Evolutionary conservation across 2,113 vertebrate species (phyloP).

Genomic region (Pleuronectes platessa): DNA sequence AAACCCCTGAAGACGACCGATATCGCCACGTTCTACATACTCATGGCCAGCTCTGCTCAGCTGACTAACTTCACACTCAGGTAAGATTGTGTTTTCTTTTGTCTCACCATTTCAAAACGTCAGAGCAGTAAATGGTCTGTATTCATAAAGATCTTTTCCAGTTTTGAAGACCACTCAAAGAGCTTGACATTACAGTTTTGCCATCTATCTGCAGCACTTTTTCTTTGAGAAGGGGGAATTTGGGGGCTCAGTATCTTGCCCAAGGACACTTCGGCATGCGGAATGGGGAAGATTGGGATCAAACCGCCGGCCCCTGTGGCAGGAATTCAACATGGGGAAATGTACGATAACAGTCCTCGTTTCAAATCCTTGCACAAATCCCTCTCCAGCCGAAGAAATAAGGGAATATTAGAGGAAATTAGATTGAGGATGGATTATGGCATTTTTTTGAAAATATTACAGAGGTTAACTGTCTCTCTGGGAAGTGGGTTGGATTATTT

Average conservation of each 20-base stretch:
- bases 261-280: too few species aligned
- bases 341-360: slow-evolving; percentile 18
- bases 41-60: slow-evolving; percentile 85
- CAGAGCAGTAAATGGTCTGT: too few species aligned
- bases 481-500: slow-evolving; percentile 58
- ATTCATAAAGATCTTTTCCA: too few species aligned
- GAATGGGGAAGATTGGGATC: too few species aligned
- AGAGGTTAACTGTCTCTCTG: slow-evolving; percentile 43
- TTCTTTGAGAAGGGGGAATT: too few species aligned
- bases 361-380: slow-evolving; percentile 40
- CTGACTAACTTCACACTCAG: slow-evolving; percentile 90
- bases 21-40: slow-evolving; percentile 88
- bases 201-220: too few species aligned
- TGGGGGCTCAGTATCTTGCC: too few species aligned
- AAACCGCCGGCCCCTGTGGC: too few species aligned
- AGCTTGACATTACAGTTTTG: too few species aligned
- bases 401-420: slow-evolving; percentile 51
- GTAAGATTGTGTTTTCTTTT: slow-evolving; percentile 76
- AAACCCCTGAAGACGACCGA: slow-evolving; percentile 86
- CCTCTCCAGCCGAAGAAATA: slow-evolving; percentile 27
- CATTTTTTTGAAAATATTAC: slow-evolving; percentile 67
- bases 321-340: slow-evolving; percentile 7
- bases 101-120: too few species aligned
- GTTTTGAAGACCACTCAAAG: too few species aligned
- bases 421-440: slow-evolving; percentile 67